Evolutionary conservation across 2,113 vertebrate genomes (phyloP).

Genomic region (Corvus hawaiiensis): DNA sequence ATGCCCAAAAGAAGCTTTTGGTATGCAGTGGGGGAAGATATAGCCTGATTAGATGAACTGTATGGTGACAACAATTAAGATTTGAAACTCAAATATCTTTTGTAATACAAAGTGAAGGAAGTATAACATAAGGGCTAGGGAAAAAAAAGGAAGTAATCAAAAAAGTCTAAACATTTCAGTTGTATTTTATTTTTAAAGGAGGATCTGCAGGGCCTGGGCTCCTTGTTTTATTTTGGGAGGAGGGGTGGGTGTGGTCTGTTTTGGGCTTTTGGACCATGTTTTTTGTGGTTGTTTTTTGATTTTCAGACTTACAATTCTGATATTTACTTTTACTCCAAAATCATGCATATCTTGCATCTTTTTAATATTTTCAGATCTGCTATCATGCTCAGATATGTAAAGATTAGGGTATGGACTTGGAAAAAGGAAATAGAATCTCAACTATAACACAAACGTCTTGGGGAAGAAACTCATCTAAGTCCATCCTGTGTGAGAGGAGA

Average conservation of each 20-base stretch:
- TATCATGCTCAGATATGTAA: background rate
- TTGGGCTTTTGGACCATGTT: background rate
- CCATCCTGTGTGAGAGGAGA: background rate
- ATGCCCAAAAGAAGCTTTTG: background rate
- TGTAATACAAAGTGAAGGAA: background rate
- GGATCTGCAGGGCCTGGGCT: background rate
- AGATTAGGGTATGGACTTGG: background rate
- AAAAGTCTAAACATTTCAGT: background rate
- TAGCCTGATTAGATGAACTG: background rate
- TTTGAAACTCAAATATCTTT: background rate
- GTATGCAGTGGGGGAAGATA: background rate
- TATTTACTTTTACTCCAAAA: background rate
- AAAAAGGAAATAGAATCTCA: background rate
- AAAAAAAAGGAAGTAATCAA: background rate
- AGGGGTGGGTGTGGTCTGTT: background rate
- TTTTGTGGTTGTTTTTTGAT: background rate
- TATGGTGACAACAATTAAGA: background rate
- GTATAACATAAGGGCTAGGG: background rate
- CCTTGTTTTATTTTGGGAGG: background rate
- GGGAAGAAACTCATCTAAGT: background rate
- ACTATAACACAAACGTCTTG: fast-evolving
- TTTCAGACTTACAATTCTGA: background rate
- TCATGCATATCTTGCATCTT: background rate
- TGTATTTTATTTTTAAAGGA: background rate
- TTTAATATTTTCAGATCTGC: background rate